Evolutionary conservation across 2,888 invertebrate species (phyloP).

Genomic region (Ecdyonurus torrentis): DNA sequence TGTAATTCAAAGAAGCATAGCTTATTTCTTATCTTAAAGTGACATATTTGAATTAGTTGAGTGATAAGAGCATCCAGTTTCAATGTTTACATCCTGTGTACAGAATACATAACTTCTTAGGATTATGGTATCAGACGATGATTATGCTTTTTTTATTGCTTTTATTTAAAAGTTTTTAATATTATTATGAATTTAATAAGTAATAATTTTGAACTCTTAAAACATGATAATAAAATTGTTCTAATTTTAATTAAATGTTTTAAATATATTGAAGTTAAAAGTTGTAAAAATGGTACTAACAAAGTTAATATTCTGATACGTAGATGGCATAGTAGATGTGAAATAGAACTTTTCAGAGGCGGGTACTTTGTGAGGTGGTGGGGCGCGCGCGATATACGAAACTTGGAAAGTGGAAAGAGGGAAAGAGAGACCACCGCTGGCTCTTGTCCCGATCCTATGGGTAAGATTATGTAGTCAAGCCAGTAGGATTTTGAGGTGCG

Average conservation of each 20-base stretch:
- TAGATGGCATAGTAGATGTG: not conserved
- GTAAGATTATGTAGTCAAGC: not conserved
- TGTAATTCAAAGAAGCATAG: too few species aligned
- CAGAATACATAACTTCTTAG: not conserved
- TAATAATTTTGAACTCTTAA: too few species aligned
- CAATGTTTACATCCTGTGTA: not conserved
- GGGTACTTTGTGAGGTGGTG: not conserved
- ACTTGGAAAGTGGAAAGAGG: not conserved
- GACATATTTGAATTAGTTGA: not conserved
- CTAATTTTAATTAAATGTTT: too few species aligned
- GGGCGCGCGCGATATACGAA: not conserved
- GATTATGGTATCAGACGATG: not conserved
- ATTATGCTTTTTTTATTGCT: too few species aligned
- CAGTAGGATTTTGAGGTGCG: not conserved
- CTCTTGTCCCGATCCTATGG: not conserved
- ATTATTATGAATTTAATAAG: too few species aligned
- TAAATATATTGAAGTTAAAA: too few species aligned
- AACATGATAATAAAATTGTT: too few species aligned
- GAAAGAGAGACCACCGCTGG: not conserved
- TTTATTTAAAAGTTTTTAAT: too few species aligned
- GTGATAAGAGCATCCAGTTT: not conserved
- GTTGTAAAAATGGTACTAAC: too few species aligned
- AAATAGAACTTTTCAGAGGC: not conserved
- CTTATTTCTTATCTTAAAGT: not conserved
- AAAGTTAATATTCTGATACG: not conserved